Conservation (phyloP, 2,888 invertebrate species). For the Lasioglossum villosulum region DNA sequence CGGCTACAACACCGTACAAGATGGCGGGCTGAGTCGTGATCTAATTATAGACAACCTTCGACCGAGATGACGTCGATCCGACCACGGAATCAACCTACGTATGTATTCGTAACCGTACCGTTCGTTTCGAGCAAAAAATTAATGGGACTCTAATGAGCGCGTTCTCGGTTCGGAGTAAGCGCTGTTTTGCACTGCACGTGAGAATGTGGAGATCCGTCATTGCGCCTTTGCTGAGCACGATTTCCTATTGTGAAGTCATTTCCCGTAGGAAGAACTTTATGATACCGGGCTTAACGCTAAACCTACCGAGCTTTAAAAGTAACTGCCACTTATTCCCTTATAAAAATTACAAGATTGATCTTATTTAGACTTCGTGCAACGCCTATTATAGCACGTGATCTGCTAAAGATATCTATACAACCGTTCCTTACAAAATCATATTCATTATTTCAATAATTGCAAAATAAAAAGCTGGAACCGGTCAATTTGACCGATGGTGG, state of each 20-base stretch:
- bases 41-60: slow-evolving; percentile 72
- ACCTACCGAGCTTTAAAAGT: no score
- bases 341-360: no score
- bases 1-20: slow-evolving; percentile 35
- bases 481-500: no score
- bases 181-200: not conserved
- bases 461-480: no score
- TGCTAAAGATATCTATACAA: no score
- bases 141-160: not conserved
- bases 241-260: not conserved
- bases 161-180: not conserved
- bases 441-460: no score
- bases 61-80: slow-evolving; percentile 12
- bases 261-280: not conserved
- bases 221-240: not conserved
- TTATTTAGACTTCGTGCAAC: no score
- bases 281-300: not conserved
- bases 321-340: no score
- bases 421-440: no score
- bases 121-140: not conserved
- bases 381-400: no score
- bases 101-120: not conserved
- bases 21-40: slow-evolving; percentile 60
- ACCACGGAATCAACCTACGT: not conserved
- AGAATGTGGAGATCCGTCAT: not conserved